Percentiles rank a stretch among this genome's conserved stretches.
These are phyloP conservation scores for Scotopteryx bipunctaria DNA, from an alignment of 2,888 invertebrate species.

Conservation along the genomic window DNA sequence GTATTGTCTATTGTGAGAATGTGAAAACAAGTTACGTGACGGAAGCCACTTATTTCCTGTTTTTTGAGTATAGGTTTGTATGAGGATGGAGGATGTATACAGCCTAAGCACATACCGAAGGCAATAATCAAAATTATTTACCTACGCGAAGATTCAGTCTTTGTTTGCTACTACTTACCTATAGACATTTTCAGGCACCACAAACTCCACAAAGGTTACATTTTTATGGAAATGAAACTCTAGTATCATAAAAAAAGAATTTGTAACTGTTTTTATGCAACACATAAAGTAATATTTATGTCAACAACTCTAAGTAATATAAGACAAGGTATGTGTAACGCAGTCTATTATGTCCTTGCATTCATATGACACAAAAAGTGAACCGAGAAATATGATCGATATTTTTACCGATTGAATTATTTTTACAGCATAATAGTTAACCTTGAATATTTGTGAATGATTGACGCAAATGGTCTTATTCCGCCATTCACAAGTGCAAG, in stretches of 20 bases:
- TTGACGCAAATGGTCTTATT: conserved; percentile 52
- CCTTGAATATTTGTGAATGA: conserved; percentile 30
- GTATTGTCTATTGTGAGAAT: conserved; percentile 38
- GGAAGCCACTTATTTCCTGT: conserved; percentile 34
- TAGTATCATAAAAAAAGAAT: too few relatives aligned
- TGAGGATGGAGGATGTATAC: conserved; percentile 13
- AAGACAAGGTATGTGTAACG: conserved; percentile 2
- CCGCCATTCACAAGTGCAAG: conserved; percentile 69
- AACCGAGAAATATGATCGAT: conserved; percentile 43
- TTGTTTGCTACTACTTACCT: too few relatives aligned
- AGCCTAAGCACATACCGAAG: neutral
- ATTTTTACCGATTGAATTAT: conserved; percentile 40
- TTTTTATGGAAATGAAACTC: too few relatives aligned
- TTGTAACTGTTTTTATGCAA: too few relatives aligned
- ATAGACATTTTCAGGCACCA: too few relatives aligned
- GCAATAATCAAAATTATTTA: too few relatives aligned
- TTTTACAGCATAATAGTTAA: conserved; percentile 50
- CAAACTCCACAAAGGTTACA: neutral
- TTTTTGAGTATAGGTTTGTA: conserved; percentile 18
- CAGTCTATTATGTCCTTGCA: conserved; percentile 38
- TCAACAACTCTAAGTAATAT: neutral
- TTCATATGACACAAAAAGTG: conserved; percentile 39
- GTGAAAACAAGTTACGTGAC: conserved; percentile 37
- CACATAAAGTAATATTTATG: too few relatives aligned
- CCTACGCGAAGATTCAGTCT: too few relatives aligned